Evolutionary conservation across 2,888 invertebrate genomes (phyloP).

Genomic region (Eupithecia abbreviata): DNA sequence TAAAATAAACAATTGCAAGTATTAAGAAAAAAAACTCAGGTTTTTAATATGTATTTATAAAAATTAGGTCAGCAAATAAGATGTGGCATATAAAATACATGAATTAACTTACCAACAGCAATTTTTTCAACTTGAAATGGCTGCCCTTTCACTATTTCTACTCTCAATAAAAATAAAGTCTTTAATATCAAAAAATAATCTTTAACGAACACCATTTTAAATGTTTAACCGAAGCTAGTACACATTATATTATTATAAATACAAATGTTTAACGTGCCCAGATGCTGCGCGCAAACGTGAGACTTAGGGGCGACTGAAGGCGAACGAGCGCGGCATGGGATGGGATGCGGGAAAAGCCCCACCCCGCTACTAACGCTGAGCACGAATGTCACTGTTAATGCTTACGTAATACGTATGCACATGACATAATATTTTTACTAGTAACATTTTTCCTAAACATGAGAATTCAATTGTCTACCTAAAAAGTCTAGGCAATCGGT

Average conservation of each 20-base stretch:
- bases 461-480: not conserved
- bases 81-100: not conserved
- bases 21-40: not conserved
- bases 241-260: conserved; percentile 28
- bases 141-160: conserved; percentile 67
- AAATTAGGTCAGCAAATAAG: not conserved
- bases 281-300: conserved; percentile 81
- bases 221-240: not conserved
- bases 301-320: conserved; percentile 81
- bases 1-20: not conserved
- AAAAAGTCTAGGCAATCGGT: not conserved
- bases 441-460: not conserved
- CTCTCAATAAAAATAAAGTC: conserved; percentile 66
- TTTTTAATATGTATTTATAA: not conserved
- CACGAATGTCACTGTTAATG: conserved; percentile 49
- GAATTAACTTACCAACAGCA: conserved; percentile 72
- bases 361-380: conserved; percentile 52
- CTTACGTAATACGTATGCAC: not conserved
- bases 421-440: not conserved
- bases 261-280: conserved; percentile 58
- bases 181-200: conserved; percentile 49
- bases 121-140: conserved; percentile 76
- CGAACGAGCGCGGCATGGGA: conserved; percentile 68
- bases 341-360: conserved; percentile 64
- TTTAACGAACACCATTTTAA: conserved; percentile 55